These are phyloP conservation scores for Cepaea hortensis DNA, from an alignment of 2,888 invertebrate genomes.

Conservation along the genomic window DNA sequence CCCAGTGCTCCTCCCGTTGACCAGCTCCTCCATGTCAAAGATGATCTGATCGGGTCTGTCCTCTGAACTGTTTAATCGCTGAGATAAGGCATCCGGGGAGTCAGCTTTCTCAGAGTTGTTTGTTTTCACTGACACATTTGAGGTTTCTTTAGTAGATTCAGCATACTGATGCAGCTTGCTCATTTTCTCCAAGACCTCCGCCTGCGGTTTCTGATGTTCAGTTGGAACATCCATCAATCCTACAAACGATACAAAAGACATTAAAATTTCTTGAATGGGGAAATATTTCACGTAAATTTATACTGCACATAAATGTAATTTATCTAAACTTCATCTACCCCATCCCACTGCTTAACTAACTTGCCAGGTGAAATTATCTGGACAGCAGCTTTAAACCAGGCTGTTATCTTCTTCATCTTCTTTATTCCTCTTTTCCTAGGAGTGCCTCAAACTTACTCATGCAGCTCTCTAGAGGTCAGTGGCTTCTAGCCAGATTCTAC, in stretches of 20 bases:
- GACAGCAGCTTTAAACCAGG: too few species aligned
- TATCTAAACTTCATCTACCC: too few species aligned
- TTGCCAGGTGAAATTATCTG: too few species aligned
- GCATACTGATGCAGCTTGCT: constrained; percentile 40
- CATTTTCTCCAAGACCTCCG: constrained; percentile 40
- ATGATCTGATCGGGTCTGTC: constrained; percentile 38
- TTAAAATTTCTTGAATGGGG: too few species aligned
- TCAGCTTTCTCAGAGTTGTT: constrained; percentile 31
- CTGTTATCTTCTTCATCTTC: too few species aligned
- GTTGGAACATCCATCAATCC: constrained; percentile 22
- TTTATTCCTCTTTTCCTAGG: too few species aligned
- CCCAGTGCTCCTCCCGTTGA: constrained; percentile 36
- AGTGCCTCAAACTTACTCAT: too few species aligned
- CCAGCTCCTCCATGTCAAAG: constrained; percentile 46
- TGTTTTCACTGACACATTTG: not conserved
- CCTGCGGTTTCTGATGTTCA: constrained; percentile 25
- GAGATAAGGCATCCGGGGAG: constrained; percentile 27
- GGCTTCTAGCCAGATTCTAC: too few species aligned
- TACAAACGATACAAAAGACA: not conserved
- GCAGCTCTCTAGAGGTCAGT: too few species aligned
- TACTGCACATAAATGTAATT: too few species aligned
- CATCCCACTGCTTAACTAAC: too few species aligned
- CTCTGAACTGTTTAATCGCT: constrained; percentile 7
- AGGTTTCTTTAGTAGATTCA: constrained; percentile 32
- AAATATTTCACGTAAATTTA: too few species aligned